These are phyloP conservation scores for Caenorhabditis remanei DNA, from an alignment of 1,140 invertebrate genomes.

Conservation along the genomic window DNA sequence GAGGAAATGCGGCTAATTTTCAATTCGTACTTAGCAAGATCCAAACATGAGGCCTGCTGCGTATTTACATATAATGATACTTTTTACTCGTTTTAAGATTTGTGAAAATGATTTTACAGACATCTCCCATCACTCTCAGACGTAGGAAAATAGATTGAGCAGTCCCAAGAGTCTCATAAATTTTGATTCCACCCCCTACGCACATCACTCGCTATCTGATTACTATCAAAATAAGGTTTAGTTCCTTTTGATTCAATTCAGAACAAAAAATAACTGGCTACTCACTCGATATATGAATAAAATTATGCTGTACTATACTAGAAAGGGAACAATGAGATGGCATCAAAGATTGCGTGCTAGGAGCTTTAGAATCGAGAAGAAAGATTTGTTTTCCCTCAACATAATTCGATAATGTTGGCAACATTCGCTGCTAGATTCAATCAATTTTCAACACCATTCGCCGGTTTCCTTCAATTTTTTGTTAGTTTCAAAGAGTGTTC, in stretches of 20 bases:
- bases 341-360: constrained; percentile 41
- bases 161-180: not conserved
- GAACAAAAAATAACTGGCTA: not conserved
- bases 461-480: constrained; percentile 2
- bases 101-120: constrained; percentile 4
- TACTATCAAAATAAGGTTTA: not conserved
- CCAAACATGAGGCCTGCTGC: not conserved
- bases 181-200: not conserved
- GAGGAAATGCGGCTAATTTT: constrained; percentile 44
- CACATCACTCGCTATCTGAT: not conserved
- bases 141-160: not conserved
- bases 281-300: not conserved
- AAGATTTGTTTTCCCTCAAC: constrained; percentile 18
- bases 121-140: not conserved
- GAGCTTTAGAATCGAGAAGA: not conserved
- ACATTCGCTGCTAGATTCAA: constrained; percentile 43
- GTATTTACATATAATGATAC: constrained; percentile 38
- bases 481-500: not conserved
- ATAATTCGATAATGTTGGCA: constrained; percentile 53
- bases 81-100: not conserved
- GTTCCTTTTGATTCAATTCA: not conserved
- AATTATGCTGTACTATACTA: not conserved
- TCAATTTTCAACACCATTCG: constrained; percentile 48
- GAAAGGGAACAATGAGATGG: constrained; percentile 7
- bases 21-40: constrained; percentile 47